These are phyloP conservation scores for Craniophora ligustri DNA, from an alignment of 2,888 invertebrate genomes.

Conservation along the genomic window DNA sequence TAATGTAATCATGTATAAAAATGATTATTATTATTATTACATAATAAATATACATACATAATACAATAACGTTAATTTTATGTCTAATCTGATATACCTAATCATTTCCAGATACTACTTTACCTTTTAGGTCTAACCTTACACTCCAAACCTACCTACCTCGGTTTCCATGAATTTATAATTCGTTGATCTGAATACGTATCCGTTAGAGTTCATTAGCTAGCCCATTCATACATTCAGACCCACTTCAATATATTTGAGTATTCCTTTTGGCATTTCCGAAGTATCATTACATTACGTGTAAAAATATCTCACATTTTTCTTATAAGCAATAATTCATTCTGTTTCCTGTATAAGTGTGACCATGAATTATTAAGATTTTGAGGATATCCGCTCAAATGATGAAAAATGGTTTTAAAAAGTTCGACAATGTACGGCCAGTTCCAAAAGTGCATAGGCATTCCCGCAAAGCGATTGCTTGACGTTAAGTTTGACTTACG, in stretches of 20 bases:
- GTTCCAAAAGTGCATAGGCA: too few relatives aligned
- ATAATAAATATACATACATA: too few relatives aligned
- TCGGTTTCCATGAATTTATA: constrained; percentile 43
- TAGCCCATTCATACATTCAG: constrained; percentile 45
- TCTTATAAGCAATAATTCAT: neutral
- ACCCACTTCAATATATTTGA: constrained; percentile 54
- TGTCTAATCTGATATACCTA: too few relatives aligned
- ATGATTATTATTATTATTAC: too few relatives aligned
- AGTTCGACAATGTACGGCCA: too few relatives aligned
- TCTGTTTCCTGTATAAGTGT: neutral
- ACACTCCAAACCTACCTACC: neutral
- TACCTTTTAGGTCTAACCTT: constrained; percentile 22
- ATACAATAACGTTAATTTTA: too few relatives aligned
- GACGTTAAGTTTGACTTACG: too few relatives aligned
- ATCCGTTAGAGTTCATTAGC: constrained; percentile 51
- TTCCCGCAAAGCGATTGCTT: too few relatives aligned
- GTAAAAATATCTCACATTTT: constrained; percentile 35
- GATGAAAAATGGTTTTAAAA: too few relatives aligned
- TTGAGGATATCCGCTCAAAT: too few relatives aligned
- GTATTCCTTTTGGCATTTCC: constrained; percentile 52
- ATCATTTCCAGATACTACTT: constrained; percentile 14
- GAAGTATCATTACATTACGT: constrained; percentile 38
- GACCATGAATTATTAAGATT: neutral
- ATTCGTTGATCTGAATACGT: constrained; percentile 37
- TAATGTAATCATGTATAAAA: too few relatives aligned